Percentiles rank a stretch among this genome's conserved stretches.
Evolutionary conservation across 2,888 invertebrate genomes (phyloP).

Genomic region (Oligia strigilis): DNA sequence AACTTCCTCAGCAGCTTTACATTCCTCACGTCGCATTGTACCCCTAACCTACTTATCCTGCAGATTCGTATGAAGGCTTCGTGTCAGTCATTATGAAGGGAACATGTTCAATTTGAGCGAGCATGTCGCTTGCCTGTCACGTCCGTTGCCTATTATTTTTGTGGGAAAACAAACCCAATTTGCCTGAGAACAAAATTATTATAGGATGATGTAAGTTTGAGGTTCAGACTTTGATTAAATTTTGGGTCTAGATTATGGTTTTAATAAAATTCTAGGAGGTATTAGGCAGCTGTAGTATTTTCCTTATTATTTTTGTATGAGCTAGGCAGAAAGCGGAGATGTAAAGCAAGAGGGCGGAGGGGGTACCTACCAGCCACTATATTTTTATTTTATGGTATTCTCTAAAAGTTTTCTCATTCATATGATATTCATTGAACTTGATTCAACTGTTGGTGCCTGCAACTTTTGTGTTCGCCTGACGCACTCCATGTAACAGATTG

Average conservation of each 20-base stretch:
- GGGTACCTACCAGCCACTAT: background rate
- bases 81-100: constrained; percentile 60
- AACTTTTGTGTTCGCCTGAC: background rate
- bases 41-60: constrained; percentile 48
- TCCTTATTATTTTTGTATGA: background rate
- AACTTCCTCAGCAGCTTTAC: background rate
- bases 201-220: constrained; percentile 1
- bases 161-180: constrained; percentile 61
- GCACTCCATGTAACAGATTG: background rate
- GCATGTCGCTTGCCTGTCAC: constrained; percentile 61
- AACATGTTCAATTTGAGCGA: constrained; percentile 59
- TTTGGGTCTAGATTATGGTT: background rate
- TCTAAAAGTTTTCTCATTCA: background rate
- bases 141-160: constrained; percentile 55
- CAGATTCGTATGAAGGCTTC: constrained; percentile 60
- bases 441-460: background rate
- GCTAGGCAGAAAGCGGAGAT: background rate
- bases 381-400: background rate
- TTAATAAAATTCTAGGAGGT: background rate
- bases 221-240: constrained; percentile 39
- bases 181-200: constrained; percentile 50
- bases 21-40: background rate
- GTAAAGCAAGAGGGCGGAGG: background rate
- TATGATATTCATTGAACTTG: background rate
- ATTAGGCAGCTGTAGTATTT: background rate